Base-by-base conservation (phyloP, 2,797 vertebrate genomes). In the Sebastes trivittatus region DNA sequence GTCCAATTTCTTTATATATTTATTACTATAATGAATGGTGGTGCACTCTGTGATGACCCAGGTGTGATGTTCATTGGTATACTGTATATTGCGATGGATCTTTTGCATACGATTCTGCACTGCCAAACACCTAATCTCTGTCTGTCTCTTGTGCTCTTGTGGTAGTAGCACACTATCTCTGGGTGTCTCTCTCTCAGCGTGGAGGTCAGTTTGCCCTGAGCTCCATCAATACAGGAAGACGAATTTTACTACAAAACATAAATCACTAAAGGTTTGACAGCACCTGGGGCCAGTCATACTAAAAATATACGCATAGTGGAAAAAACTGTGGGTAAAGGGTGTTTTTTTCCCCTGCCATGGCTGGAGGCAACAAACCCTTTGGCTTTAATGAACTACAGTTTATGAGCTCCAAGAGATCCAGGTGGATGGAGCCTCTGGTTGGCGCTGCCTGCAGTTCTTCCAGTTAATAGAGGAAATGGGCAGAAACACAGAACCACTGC, bases 41-140 rank as follows among this genome's bases (percentile, higher is more conserved):
- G 52, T 23, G 62, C 75, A 29, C 77, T 64, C 67, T 64, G 84
- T 85, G 32, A 61, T 87, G 91, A 92, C 90, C 89, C 89, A 86
- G 87, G 91, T 88, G 78, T 92, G 88, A 92, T 80, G 73, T 67
- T 73, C 77, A 76, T 81, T 82, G 73, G 75, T 93, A 84, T 78
- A 85, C 83, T 92, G 92, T 94, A 93, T 92, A 93, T 93, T 91
- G 81, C 83, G 30, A 88, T 90, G 82, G 82, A 87, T 84, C 87
- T 93, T 90, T 92, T 89, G 83, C 86, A 85, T 90, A 89, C 22
- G 75, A 87, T 88, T 93, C 93, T 95, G 93, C 95, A 95, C 94
- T 95, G 95, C 95, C 95, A 95, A 94, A 94, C 90, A 93, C 91
- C 91, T 89, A 86, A 87, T 85, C 88, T 93, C 87, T 93, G 87